A percentile compares a stretch with the other conserved stretches of the same genome.
These are phyloP conservation scores for Sphaeramia orbicularis DNA, from an alignment of 2,797 vertebrate species.

Conservation along the genomic window DNA sequence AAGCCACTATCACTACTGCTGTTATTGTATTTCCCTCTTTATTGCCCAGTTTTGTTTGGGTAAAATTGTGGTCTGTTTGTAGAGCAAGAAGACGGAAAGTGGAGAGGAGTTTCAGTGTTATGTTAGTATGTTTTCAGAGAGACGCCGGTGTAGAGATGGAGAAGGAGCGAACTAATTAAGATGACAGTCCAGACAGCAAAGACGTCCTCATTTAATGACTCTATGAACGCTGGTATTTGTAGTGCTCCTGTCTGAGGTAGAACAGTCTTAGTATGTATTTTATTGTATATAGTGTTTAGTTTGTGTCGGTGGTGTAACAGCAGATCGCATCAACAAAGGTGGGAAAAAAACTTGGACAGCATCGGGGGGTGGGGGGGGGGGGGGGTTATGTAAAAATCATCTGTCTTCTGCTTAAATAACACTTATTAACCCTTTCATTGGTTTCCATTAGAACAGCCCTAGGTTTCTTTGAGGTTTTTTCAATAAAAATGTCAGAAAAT, in stretches of 20 bases:
- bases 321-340: neutral
- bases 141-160: neutral
- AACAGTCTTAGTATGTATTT: neutral
- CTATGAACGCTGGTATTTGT: constrained; percentile 8
- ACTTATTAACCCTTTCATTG: too few species aligned
- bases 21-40: constrained; percentile 77
- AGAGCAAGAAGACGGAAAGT: constrained; percentile 28
- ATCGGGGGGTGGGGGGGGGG: too few species aligned
- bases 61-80: constrained; percentile 67
- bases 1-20: constrained; percentile 79
- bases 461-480: too few species aligned
- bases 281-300: neutral
- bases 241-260: neutral
- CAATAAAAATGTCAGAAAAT: too few species aligned
- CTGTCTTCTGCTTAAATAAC: constrained; percentile 4
- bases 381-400: constrained; percentile 14
- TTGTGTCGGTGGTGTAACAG: constrained; percentile 3
- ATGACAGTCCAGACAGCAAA: constrained; percentile 10
- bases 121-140: constrained; percentile 19
- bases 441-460: too few species aligned
- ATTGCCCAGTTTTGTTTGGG: constrained; percentile 74
- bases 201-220: neutral
- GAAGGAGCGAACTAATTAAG: neutral
- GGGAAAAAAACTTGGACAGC: neutral
- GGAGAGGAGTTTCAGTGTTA: constrained; percentile 37